Evolutionary conservation across 1,140 invertebrate species (phyloP), one percentile per base, ranked within the genome.

Genomic region (Caenorhabditis inopinata): DNA sequence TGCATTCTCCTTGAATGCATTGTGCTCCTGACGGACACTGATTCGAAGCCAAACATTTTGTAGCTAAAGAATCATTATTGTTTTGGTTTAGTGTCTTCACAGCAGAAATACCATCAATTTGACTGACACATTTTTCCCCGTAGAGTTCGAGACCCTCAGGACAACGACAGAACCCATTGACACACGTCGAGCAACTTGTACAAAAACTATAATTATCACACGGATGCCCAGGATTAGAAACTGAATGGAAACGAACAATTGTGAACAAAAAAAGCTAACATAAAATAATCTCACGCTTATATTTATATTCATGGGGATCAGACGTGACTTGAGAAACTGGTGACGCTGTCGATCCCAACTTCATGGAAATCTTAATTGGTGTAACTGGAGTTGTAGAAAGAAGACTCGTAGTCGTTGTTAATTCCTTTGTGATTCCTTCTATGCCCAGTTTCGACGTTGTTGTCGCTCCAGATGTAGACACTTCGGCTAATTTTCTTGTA

Each of bases 11-110:
- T 23, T 62, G 29, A 1, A 83, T 68, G 62, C 83, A 83, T 32
- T 83, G 49, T n/a, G 83, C 83, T 25, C 83, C 83, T 0, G 76
- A 76, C 27, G 83, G 79, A 53, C 83, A 83, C 53, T 83, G 81
- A 27, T 74, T 75, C 16, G 81, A 79, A 6, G 83, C 51, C 32
- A 82, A 47, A 58, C 83, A 83, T 11, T 62, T 62, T n/a, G 79
- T 79, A 12, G 76, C 83, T 83, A 25, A 48, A 83, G 42, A n/a
- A 62, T 25, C 45, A 38, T 35, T 38, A 76, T 1, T 76, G 6
- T 7, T 53, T 23, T 53, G n/a, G 25, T n/a, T 21, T n/a, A n/a
- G n/a, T n/a, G n/a, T n/a, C n/a, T n/a, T n/a, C n/a, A 23, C 25
- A 53, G 1, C 49, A 53, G 11, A 48, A 42, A 47, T 75, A 79